Base-by-base conservation (phyloP, 2,797 vertebrate species). In the Hephaestus fuliginosus region DNA sequence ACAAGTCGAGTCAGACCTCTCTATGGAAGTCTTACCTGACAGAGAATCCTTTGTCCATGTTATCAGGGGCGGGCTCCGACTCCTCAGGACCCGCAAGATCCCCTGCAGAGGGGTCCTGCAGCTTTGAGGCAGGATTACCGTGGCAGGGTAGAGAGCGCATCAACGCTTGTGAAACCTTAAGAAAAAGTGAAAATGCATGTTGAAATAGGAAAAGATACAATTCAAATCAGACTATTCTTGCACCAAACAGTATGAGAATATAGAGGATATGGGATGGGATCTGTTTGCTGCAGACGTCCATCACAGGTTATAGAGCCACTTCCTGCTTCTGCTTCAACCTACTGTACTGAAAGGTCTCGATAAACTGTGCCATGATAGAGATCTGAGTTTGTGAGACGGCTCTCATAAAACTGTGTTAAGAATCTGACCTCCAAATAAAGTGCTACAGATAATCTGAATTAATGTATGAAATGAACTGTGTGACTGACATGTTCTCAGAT, bases 101-200 rank as follows among this genome's bases (percentile, higher is more conserved):
- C 41, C 3, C n/a, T 14, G 9, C 56, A 5, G 61, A 28, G 12
- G 56, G 62, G 2, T 79, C 86, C 22, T 92, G 90, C 46, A 43
- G 70, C 18, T 70, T 14, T 17, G 89, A 57, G 70, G 77, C 79
- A 11, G 92, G 63, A 3, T 79, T 86, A 44, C 92, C 92, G 49
- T 91, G 83, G n/a, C 73, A 41, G 3, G 94, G 94, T 82, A 97
- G 92, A 36, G 97, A 97, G 20, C 94, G 96, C 96, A 99, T 97
- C 86, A 99, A 84, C 0, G 97, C 98, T 0, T 96, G 96, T 0
- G 97, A 99, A 80, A 99, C 95, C 93, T 94, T 57, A 81, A 52
- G 20, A 46, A 64, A 61, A 70, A n/a, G 10, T 33, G 30, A 66
- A 41, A 33, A 5, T 33, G 30, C 25, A 53, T 20, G 43, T n/a